These are phyloP conservation scores for Trypoxylus dichotomus DNA, from an alignment of 1,140 invertebrate species.

Conservation along the genomic window DNA sequence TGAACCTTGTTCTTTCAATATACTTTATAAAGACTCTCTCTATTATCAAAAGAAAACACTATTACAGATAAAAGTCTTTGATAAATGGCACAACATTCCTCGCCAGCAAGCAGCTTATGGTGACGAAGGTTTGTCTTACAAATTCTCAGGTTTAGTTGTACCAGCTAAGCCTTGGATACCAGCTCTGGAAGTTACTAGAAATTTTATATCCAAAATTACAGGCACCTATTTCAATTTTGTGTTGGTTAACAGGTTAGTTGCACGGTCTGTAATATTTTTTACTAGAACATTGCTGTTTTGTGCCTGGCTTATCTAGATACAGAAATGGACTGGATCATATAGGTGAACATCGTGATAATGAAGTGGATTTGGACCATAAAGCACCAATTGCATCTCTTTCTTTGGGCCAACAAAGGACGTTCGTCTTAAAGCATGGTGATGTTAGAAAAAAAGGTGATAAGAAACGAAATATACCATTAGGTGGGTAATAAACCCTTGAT, in stretches of 20 bases:
- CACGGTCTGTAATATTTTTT: neutral
- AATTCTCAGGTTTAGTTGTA: slow-evolving; percentile 65
- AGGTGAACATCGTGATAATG: slow-evolving; percentile 73
- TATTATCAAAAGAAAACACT: no score
- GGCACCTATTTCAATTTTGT: slow-evolving; percentile 70
- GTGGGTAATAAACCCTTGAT: slow-evolving; percentile 15
- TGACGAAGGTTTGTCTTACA: slow-evolving; percentile 65
- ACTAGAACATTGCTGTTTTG: neutral
- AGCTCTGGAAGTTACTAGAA: slow-evolving; percentile 57
- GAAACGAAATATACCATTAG: slow-evolving; percentile 30
- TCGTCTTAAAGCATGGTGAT: slow-evolving; percentile 68
- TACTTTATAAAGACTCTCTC: no score
- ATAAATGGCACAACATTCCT: slow-evolving; percentile 68
- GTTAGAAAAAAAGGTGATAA: slow-evolving; percentile 51
- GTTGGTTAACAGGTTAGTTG: slow-evolving; percentile 66
- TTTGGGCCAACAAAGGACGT: slow-evolving; percentile 66
- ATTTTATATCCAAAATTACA: slow-evolving; percentile 58
- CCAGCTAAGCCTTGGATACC: slow-evolving; percentile 66
- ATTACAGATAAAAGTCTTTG: slow-evolving; percentile 61
- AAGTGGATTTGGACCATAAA: slow-evolving; percentile 63
- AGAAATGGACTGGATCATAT: slow-evolving; percentile 71
- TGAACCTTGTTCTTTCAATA: no score
- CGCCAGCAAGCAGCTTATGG: slow-evolving; percentile 70
- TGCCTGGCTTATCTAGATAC: slow-evolving; percentile 58
- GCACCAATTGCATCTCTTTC: slow-evolving; percentile 71